These are phyloP conservation scores for Myrmophylax atrothorax DNA, from an alignment of 2,113 vertebrate species.

Conservation along the genomic window DNA sequence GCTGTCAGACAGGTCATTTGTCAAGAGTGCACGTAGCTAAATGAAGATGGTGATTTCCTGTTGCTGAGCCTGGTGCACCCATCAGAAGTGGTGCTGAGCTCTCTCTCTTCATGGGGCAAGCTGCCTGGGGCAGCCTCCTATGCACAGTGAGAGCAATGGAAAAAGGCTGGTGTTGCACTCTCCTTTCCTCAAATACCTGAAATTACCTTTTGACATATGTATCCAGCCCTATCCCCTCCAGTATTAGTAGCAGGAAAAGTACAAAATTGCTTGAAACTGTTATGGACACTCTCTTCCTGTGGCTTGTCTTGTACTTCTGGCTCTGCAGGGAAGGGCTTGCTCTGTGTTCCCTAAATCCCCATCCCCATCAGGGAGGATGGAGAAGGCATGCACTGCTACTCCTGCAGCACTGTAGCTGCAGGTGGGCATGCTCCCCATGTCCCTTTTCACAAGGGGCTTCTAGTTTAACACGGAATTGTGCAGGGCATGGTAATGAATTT, in stretches of 20 bases:
- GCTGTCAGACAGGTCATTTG: background rate
- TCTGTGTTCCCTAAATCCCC: background rate
- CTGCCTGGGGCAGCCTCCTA: background rate
- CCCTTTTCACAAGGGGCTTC: background rate
- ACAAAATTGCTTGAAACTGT: background rate
- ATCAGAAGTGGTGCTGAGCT: background rate
- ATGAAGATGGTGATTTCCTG: background rate
- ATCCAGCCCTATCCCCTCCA: background rate
- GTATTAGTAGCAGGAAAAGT: background rate
- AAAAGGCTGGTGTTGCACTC: background rate
- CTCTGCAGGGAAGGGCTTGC: background rate
- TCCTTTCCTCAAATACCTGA: background rate
- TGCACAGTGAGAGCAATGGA: fast-evolving
- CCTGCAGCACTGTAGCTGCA: background rate
- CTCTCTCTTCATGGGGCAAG: fast-evolving
- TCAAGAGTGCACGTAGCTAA: fast-evolving
- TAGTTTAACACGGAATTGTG: fast-evolving
- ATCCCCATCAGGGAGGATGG: background rate
- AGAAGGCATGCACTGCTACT: background rate
- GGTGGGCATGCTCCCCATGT: background rate
- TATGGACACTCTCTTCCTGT: background rate
- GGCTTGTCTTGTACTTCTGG: background rate
- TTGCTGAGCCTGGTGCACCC: background rate
- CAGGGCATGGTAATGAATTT: background rate
- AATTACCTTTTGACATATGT: background rate